These are phyloP conservation scores for Siniperca knerii DNA, from an alignment of 2,113 vertebrate species.

Conservation along the genomic window DNA sequence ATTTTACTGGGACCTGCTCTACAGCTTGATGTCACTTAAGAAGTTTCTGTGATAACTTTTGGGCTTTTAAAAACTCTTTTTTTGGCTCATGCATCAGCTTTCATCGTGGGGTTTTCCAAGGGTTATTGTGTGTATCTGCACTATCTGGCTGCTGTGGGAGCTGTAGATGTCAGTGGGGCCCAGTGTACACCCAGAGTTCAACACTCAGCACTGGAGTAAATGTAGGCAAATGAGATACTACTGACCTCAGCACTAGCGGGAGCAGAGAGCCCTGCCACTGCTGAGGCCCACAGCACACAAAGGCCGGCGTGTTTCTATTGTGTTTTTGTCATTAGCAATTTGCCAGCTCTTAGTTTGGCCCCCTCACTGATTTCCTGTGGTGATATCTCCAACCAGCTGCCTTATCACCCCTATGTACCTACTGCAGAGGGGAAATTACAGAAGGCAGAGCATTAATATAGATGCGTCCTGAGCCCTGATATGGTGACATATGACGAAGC, in stretches of 20 bases:
- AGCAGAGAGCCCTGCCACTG: constrained; percentile 33
- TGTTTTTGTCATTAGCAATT: constrained; percentile 72
- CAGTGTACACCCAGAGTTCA: constrained; percentile 30
- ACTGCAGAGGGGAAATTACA: constrained; percentile 42
- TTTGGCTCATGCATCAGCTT: background rate
- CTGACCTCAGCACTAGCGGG: constrained; percentile 68
- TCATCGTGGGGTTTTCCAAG: background rate
- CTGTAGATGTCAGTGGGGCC: constrained; percentile 26
- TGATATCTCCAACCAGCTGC: constrained; percentile 43
- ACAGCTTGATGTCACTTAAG: background rate
- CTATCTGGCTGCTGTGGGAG: background rate
- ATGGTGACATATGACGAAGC: background rate
- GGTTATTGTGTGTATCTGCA: background rate
- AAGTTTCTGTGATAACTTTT: background rate
- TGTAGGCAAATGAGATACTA: constrained; percentile 64
- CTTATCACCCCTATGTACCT: constrained; percentile 47
- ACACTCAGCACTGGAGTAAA: constrained; percentile 52
- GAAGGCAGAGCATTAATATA: constrained; percentile 37
- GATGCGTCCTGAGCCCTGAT: constrained; percentile 17
- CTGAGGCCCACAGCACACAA: constrained; percentile 64
- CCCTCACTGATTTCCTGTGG: constrained; percentile 61
- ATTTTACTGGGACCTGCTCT: background rate
- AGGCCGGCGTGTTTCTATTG: constrained; percentile 65
- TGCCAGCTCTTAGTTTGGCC: constrained; percentile 55
- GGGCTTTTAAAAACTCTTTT: background rate